Evolutionary conservation across 37 sponge, comb jelly and placozoan genomes (phyloP).

Genomic region (Hexactinellida sp.): DNA sequence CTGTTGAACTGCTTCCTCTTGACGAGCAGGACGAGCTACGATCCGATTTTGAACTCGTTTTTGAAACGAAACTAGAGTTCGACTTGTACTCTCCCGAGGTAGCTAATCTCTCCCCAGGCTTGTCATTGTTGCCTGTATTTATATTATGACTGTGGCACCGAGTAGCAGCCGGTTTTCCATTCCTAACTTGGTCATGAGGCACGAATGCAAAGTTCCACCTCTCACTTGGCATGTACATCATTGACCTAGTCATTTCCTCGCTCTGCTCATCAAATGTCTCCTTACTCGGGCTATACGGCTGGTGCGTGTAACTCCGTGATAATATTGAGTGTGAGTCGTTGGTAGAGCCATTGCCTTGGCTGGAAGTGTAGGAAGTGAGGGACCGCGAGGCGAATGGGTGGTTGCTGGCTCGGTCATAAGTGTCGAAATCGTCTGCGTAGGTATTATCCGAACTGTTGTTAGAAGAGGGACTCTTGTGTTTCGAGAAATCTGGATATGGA

Average conservation of each 20-base stretch:
- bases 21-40: not conserved
- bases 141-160: not conserved
- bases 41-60: not conserved
- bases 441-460: not conserved
- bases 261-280: not conserved
- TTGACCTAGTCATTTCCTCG: not conserved
- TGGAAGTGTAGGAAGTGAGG: not conserved
- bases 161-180: not conserved
- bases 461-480: not conserved
- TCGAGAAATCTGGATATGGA: not conserved
- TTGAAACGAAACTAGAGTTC: not conserved
- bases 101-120: not conserved
- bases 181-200: not conserved
- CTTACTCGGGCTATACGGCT: not conserved
- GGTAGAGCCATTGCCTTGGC: not conserved
- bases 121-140: not conserved
- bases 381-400: not conserved
- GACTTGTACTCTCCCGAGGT: not conserved
- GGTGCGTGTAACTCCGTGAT: not conserved
- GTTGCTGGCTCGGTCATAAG: not conserved
- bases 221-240: slow-evolving; percentile 5
- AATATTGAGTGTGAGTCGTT: not conserved
- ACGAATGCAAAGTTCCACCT: not conserved
- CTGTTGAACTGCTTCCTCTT: not conserved
- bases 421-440: not conserved